Evolutionary conservation across 2,113 vertebrate species (phyloP).

Genomic region (Rhinolophus sinicus): DNA sequence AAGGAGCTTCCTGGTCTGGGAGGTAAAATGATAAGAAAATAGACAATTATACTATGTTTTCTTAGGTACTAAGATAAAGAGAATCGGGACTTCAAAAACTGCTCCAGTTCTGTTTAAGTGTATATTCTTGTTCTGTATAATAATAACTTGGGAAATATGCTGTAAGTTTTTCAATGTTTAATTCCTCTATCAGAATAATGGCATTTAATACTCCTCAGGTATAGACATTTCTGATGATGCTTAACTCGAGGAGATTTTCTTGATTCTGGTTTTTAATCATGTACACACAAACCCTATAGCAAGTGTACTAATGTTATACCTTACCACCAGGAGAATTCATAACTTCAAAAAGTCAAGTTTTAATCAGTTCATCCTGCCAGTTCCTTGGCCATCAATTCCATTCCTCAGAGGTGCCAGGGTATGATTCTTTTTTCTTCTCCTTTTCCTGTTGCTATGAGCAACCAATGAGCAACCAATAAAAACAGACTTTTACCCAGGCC

Average conservation of each 20-base stretch:
- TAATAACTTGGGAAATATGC: not conserved
- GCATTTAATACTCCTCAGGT: not conserved
- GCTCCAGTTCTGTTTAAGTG: not conserved
- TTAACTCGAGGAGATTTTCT: not conserved
- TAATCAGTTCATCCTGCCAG: not conserved
- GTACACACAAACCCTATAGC: not conserved
- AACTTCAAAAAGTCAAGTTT: not conserved
- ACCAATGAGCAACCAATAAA: slow-evolving; percentile 29
- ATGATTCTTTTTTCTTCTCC: not conserved
- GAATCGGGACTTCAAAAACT: not conserved
- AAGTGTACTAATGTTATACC: not conserved
- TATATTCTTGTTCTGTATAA: not conserved
- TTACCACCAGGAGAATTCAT: not conserved
- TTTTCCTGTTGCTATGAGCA: not conserved
- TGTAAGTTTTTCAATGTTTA: not conserved
- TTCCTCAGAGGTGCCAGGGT: not conserved
- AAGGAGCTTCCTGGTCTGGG: not conserved
- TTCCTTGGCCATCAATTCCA: not conserved
- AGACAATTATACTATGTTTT: not conserved
- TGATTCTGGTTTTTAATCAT: not conserved
- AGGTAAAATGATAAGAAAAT: not conserved
- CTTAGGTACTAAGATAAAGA: not conserved
- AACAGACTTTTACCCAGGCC: not conserved
- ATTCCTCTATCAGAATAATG: not conserved
- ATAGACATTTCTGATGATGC: not conserved